Percentiles rank a stretch among this genome's conserved stretches.
These are phyloP conservation scores for Hyaena hyaena DNA, from an alignment of 2,113 vertebrate genomes.

Conservation along the genomic window DNA sequence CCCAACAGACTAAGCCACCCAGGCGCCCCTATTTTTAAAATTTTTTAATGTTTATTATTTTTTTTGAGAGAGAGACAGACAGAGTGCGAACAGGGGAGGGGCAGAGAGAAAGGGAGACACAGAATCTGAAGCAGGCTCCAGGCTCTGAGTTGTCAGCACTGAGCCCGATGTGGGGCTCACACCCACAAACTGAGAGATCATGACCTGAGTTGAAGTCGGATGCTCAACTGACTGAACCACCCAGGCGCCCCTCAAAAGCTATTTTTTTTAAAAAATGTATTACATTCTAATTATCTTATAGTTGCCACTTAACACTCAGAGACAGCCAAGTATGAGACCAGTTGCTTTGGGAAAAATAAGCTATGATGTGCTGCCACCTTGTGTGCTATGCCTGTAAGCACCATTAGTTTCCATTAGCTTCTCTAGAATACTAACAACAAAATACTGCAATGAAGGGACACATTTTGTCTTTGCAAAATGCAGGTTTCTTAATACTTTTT, in stretches of 20 bases:
- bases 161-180: too few relatives aligned
- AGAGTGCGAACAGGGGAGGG: too few relatives aligned
- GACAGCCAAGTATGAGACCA: neutral
- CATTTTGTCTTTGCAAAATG: constrained; percentile 20
- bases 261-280: neutral
- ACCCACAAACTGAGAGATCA: too few relatives aligned
- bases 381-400: constrained; percentile 36
- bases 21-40: neutral
- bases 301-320: neutral
- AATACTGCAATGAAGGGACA: neutral
- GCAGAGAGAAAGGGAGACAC: too few relatives aligned
- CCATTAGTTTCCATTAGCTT: neutral
- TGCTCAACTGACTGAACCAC: too few relatives aligned
- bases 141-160: too few relatives aligned
- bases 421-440: neutral
- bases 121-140: too few relatives aligned
- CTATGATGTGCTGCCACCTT: constrained; percentile 71
- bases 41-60: too few relatives aligned
- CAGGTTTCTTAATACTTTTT: neutral
- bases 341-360: neutral
- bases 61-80: too few relatives aligned
- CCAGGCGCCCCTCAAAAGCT: too few relatives aligned
- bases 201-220: too few relatives aligned
- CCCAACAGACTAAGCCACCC: too few relatives aligned
- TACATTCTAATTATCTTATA: neutral